These are phyloP conservation scores for Laupala kohalensis DNA, from an alignment of 1,140 invertebrate genomes.

Conservation along the genomic window DNA sequence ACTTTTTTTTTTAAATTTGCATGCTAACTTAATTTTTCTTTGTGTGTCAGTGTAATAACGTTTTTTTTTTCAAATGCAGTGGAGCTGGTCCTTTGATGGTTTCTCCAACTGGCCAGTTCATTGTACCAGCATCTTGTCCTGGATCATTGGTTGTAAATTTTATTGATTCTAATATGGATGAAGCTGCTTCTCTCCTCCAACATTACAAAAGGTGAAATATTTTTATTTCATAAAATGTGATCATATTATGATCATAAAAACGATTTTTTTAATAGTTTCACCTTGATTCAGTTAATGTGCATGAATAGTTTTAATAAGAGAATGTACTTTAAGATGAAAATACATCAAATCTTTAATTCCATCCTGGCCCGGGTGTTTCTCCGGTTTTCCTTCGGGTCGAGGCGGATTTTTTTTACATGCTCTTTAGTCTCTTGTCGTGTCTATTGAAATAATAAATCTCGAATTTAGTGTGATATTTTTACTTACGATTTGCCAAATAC, in stretches of 20 bases:
- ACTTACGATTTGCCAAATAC: too few relatives aligned
- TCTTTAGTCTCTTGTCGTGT: too few relatives aligned
- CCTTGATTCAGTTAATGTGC: neutral
- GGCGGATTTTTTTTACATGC: too few relatives aligned
- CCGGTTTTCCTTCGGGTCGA: too few relatives aligned
- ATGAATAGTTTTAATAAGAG: neutral
- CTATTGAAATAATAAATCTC: too few relatives aligned
- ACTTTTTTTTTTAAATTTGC: constrained; percentile 17
- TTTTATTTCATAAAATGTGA: neutral
- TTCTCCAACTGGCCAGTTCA: constrained; percentile 84
- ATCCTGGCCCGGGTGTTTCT: too few relatives aligned
- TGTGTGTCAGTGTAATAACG: neutral
- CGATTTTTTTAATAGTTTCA: constrained; percentile 2
- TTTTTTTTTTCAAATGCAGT: constrained; percentile 31
- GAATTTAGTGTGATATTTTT: too few relatives aligned
- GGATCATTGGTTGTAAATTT: constrained; percentile 71
- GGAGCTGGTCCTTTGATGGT: constrained; percentile 84
- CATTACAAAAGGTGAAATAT: constrained; percentile 56
- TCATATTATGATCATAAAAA: neutral
- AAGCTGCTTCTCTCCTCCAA: constrained; percentile 51
- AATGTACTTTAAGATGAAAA: too few relatives aligned
- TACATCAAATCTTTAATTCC: too few relatives aligned
- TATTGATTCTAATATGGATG: constrained; percentile 59
- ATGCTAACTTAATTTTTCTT: neutral
- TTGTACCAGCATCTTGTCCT: constrained; percentile 79